Base-by-base conservation (phyloP, 2,888 invertebrate species). In the Congeria kusceri region DNA sequence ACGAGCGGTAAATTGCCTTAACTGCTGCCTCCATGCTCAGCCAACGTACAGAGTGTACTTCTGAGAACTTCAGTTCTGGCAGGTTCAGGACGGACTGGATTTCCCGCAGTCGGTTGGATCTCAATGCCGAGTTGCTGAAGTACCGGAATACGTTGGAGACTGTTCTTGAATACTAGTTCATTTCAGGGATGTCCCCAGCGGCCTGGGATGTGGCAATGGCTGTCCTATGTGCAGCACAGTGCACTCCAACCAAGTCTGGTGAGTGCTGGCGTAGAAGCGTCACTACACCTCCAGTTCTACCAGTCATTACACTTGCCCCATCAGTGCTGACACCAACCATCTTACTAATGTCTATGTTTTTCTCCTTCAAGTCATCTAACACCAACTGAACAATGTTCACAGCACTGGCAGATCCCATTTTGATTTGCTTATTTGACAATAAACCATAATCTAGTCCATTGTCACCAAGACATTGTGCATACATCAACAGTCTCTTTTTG, bases 261-360 rank as follows among this genome's bases (percentile, higher is more conserved):
- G 47, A 44, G 7, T 66, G 44, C 7, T 63, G 47, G 4, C 39
- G 23, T 0, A 75, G 66, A 44, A 13, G 39, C 4, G 32, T 53
- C 2, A 78, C 74, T 5, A 80, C 79, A 63, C 75, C 75, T 15
- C 27, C 57, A 27, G n/a, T 67, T 23, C 58, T 29, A 2, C 71
- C 79, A 0, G 79, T 75, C 79, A 80, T 80, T 5, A 80, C 79
- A 67, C 70, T 74, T 2, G 79, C 75, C 49, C 79, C 75, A 53
- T 75, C 79, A 39, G 79, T 75, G 15, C 79, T 58, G 29, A 80
- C 61, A 1, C 71, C 80, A n/a, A 80, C 65, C 32, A 83, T 49
- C 13, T 76, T 66, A 7, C 15, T 44, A 11, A 83, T 66, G 29
- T 76, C 67, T n/a, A 75, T 20, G 5, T 63, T 66, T 20, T 83